A percentile compares a stretch with the other conserved stretches of the same genome.
phyloP scores from a whole-genome alignment of 1,140 invertebrate species.

The Phymastichus coffea region DNA sequence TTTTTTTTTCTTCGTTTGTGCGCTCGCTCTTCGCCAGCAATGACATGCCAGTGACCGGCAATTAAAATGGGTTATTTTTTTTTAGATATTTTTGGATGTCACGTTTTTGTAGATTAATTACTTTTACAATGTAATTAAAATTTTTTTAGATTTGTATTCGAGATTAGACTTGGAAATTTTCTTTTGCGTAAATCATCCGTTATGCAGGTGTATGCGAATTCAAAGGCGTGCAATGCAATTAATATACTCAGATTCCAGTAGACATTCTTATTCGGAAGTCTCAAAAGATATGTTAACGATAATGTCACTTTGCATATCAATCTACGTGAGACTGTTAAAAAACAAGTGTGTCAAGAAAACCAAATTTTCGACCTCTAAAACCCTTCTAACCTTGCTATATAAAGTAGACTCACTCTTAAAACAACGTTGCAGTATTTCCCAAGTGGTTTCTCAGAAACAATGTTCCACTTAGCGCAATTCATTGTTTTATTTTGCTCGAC shows the following conservation, averaged over 20 bases:
- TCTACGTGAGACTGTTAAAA: background rate
- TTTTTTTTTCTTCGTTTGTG: no score
- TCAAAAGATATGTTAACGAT: background rate
- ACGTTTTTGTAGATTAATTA: background rate
- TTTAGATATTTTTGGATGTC: background rate
- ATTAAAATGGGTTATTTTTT: no score
- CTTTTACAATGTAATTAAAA: no score
- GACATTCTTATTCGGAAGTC: no score
- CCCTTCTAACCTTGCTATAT: background rate
- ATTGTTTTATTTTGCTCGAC: background rate
- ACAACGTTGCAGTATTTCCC: background rate
- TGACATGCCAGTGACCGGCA: no score
- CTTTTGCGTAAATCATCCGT: no score
- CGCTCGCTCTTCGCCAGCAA: no score
- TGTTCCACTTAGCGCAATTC: background rate
- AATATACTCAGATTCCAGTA: no score
- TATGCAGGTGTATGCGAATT: no score
- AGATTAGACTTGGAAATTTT: no score
- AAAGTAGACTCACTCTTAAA: background rate
- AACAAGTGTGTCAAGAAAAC: constrained; percentile 1
- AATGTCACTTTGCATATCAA: constrained; percentile 17
- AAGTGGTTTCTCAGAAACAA: background rate
- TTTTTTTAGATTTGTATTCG: no score
- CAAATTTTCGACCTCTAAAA: background rate
- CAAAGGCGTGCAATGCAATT: no score